Percentiles rank a stretch among this genome's conserved stretches.
Evolutionary conservation across 1,140 invertebrate species (phyloP).

Genomic region (Ladona fulva): DNA sequence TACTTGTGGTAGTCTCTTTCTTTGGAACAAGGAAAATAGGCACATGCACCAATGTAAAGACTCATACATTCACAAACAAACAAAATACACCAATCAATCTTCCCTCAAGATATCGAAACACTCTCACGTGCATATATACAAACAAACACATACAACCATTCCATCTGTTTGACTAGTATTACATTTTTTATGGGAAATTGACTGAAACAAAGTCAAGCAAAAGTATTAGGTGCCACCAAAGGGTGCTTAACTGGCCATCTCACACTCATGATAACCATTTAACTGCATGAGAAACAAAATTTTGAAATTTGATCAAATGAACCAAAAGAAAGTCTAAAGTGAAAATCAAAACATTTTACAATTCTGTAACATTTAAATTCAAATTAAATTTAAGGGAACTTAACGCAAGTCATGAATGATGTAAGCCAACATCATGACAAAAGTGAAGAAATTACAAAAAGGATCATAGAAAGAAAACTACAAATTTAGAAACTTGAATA

Average conservation of each 20-base stretch:
- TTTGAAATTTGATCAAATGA: background rate
- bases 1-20: slow-evolving; percentile 1
- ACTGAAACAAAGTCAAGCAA: background rate
- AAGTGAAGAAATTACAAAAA: too few relatives aligned
- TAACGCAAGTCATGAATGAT: too few relatives aligned
- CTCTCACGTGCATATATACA: slow-evolving; percentile 9
- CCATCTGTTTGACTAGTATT: slow-evolving; percentile 9
- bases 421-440: too few relatives aligned
- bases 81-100: slow-evolving; percentile 7
- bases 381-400: too few relatives aligned
- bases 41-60: slow-evolving; percentile 5
- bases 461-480: too few relatives aligned
- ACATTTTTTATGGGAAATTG: background rate
- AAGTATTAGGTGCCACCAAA: background rate
- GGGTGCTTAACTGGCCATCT: background rate
- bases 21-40: slow-evolving; percentile 1
- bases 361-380: too few relatives aligned
- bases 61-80: slow-evolving; percentile 6
- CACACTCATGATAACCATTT: background rate
- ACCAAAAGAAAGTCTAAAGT: too few relatives aligned
- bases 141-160: background rate
- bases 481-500: too few relatives aligned
- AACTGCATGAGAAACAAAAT: background rate
- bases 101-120: background rate
- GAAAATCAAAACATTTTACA: too few relatives aligned